phyloP scores from a whole-genome alignment of 2,113 vertebrate species.

The Thunnus maccoyii region DNA sequence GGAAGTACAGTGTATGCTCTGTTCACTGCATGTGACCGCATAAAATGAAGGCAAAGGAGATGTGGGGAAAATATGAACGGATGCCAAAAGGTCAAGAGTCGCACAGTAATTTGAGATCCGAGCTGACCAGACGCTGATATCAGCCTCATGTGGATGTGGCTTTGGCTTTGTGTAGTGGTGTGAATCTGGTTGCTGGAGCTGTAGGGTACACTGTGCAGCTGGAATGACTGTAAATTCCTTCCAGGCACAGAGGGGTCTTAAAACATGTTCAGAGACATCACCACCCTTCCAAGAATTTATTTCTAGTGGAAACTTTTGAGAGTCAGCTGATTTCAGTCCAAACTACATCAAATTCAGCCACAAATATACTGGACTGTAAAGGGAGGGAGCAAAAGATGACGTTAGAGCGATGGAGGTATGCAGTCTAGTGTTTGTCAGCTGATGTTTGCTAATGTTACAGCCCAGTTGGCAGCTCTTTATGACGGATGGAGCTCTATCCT shows the following conservation, averaged over 20 bases:
- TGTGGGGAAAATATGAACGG: neutral
- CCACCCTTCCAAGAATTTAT: neutral
- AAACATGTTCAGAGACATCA: neutral
- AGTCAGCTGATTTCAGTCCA: neutral
- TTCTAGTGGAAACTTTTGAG: neutral
- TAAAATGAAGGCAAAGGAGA: neutral
- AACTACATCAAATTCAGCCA: neutral
- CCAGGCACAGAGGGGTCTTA: slow-evolving; percentile 12
- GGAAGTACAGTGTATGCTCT: slow-evolving; percentile 25
- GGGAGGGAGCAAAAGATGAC: neutral
- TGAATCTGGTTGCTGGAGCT: neutral
- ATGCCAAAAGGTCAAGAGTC: slow-evolving; percentile 40
- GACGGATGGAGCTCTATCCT: slow-evolving; percentile 41
- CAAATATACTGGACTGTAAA: neutral
- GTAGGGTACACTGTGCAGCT: neutral
- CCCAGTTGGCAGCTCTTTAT: slow-evolving; percentile 47
- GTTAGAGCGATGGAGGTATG: slow-evolving; percentile 37
- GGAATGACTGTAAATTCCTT: slow-evolving; percentile 7
- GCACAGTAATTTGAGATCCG: slow-evolving; percentile 34
- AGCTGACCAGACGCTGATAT: slow-evolving; percentile 14
- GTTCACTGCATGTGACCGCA: slow-evolving; percentile 20
- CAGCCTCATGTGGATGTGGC: neutral
- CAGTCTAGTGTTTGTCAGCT: slow-evolving; percentile 42
- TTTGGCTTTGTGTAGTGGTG: slow-evolving; percentile 5
- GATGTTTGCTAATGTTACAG: slow-evolving; percentile 56